Conservation (phyloP, 2,113 vertebrate genomes). For the Gobius niger region DNA sequence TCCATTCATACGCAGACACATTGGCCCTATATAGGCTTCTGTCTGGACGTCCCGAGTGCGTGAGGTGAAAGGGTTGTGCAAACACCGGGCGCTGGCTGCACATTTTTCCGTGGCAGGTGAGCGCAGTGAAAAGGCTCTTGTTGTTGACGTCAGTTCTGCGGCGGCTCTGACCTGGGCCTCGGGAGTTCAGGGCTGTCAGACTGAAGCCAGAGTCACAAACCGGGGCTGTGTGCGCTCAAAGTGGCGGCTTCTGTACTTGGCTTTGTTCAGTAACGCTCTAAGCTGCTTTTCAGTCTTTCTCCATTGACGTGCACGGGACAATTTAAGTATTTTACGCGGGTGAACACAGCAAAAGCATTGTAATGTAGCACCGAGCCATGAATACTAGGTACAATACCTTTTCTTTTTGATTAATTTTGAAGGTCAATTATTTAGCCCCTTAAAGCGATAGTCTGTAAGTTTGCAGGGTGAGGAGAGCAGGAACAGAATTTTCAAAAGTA, state of each 20-base stretch:
- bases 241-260: background rate
- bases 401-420: no score
- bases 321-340: no score
- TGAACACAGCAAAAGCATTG: no score
- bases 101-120: constrained; percentile 63
- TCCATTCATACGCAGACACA: background rate
- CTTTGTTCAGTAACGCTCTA: background rate
- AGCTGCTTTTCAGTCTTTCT: background rate
- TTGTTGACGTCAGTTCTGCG: constrained; percentile 59
- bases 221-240: background rate
- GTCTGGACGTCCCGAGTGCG: constrained; percentile 11
- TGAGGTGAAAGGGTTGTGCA: constrained; percentile 65
- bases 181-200: constrained; percentile 29
- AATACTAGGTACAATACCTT: no score
- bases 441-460: no score
- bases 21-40: background rate
- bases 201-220: background rate
- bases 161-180: constrained; percentile 33
- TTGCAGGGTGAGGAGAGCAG: no score
- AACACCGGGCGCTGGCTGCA: constrained; percentile 49
- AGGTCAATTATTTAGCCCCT: no score
- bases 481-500: no score
- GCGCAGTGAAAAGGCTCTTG: constrained; percentile 55
- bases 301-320: background rate
- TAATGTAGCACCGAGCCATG: no score